phyloP scores from a whole-genome alignment of 2,888 invertebrate species.

The Tetanocera ferruginea region DNA sequence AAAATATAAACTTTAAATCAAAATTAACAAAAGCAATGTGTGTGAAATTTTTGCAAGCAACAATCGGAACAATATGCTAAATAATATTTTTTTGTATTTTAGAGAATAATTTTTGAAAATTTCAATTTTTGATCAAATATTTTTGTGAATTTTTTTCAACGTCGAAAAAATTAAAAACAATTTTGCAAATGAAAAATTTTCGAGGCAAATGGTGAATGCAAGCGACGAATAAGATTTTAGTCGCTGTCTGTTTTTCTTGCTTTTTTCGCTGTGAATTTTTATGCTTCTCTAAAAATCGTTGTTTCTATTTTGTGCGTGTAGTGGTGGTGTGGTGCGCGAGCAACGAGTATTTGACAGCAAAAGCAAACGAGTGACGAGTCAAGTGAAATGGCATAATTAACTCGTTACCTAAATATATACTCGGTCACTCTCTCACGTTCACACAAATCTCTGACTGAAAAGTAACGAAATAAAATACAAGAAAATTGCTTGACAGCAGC shows the following conservation, averaged over 20 bases:
- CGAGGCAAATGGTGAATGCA: constrained; percentile 65
- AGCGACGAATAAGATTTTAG: constrained; percentile 65
- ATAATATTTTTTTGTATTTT: constrained; percentile 55
- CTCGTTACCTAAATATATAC: constrained; percentile 13
- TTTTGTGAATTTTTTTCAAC: constrained; percentile 56
- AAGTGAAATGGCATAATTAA: constrained; percentile 35
- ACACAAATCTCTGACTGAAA: constrained; percentile 14
- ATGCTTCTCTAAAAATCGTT: constrained; percentile 59
- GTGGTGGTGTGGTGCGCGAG: constrained; percentile 42
- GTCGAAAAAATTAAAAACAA: constrained; percentile 57
- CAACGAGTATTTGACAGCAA: constrained; percentile 41
- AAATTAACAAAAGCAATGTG: constrained; percentile 53
- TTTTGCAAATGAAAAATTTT: constrained; percentile 66
- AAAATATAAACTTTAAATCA: constrained; percentile 56
- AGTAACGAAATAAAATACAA: neutral
- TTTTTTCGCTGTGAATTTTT: constrained; percentile 60
- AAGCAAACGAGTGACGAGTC: constrained; percentile 30
- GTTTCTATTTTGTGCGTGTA: constrained; percentile 52
- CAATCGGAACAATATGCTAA: neutral
- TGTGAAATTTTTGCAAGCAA: neutral
- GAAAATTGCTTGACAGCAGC: constrained; percentile 29
- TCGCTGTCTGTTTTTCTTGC: constrained; percentile 65
- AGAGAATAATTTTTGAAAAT: constrained; percentile 55
- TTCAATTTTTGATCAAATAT: constrained; percentile 57
- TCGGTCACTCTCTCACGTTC: constrained; percentile 31